A percentile compares a stretch with the other conserved stretches of the same genome.
These are phyloP conservation scores for Anniella stebbinsi DNA, from an alignment of 2,797 vertebrate genomes.

Conservation along the genomic window DNA sequence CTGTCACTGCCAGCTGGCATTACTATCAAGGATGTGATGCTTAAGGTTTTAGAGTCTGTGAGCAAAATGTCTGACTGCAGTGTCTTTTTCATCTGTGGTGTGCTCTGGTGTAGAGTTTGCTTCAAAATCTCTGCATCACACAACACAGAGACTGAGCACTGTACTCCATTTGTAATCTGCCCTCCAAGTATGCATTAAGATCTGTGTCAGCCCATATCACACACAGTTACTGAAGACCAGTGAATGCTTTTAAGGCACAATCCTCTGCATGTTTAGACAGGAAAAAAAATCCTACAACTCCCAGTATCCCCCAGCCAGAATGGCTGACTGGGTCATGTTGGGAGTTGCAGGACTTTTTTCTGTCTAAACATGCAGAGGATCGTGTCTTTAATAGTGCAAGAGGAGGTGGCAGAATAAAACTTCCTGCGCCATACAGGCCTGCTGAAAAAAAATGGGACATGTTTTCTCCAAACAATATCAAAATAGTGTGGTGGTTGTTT, in stretches of 20 bases:
- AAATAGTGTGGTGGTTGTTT: neutral
- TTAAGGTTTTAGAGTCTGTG: slow-evolving; percentile 35
- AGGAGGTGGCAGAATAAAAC: slow-evolving; percentile 16
- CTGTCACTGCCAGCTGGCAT: slow-evolving; percentile 50
- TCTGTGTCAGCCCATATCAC: slow-evolving; percentile 19
- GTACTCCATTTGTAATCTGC: neutral
- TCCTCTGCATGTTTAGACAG: too few relatives aligned
- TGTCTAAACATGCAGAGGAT: too few relatives aligned
- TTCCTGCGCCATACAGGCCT: neutral
- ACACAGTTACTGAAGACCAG: slow-evolving; percentile 16
- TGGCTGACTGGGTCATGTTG: too few relatives aligned
- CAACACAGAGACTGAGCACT: slow-evolving; percentile 1
- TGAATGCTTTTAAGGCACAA: neutral
- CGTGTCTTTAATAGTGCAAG: neutral
- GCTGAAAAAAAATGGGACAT: neutral
- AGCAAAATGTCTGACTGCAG: slow-evolving; percentile 10
- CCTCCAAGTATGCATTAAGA: slow-evolving; percentile 20
- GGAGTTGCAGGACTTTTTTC: too few relatives aligned
- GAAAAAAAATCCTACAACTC: too few relatives aligned
- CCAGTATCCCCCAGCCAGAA: too few relatives aligned
- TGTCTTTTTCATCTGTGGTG: slow-evolving; percentile 13
- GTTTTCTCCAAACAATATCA: neutral
- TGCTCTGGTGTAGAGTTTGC: neutral
- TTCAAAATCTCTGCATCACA: slow-evolving; percentile 1
- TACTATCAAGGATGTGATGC: slow-evolving; percentile 27